Conservation (phyloP, 2,888 invertebrate species). For the Hyppa rectilinea region DNA sequence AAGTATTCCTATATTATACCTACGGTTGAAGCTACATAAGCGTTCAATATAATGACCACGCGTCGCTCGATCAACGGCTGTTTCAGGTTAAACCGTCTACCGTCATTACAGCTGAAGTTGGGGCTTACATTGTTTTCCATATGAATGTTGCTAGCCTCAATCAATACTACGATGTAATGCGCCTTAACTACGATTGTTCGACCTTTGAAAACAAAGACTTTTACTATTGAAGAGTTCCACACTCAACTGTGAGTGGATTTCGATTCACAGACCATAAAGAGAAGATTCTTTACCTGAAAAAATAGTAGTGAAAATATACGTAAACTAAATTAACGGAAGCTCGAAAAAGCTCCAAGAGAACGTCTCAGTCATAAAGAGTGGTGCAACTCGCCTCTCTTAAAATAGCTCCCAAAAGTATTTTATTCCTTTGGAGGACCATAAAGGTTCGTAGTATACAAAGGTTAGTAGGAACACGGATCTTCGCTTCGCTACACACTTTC, state of each 20-base stretch:
- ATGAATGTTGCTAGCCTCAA: neutral
- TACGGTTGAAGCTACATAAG: neutral
- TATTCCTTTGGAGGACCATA: constrained; percentile 62
- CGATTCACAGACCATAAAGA: too few relatives aligned
- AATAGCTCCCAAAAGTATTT: constrained; percentile 71
- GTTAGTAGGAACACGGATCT: constrained; percentile 68
- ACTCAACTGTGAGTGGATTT: neutral
- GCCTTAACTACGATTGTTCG: neutral
- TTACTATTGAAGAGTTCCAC: neutral
- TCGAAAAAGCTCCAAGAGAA: constrained; percentile 25
- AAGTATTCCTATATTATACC: neutral
- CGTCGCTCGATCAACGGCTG: neutral
- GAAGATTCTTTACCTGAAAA: neutral
- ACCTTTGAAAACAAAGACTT: neutral
- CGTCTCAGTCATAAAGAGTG: constrained; percentile 50
- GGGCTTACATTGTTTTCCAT: constrained; percentile 13
- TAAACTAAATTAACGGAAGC: constrained; percentile 20
- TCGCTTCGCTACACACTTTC: constrained; percentile 65
- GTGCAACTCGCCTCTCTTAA: constrained; percentile 61
- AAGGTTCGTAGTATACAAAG: constrained; percentile 64
- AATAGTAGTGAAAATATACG: constrained; percentile 5
- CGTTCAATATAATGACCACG: neutral
- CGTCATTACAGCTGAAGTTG: constrained; percentile 2
- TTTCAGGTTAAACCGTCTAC: neutral
- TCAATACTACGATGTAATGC: constrained; percentile 10